Conservation (phyloP, 2,113 vertebrate genomes). For the Cricetomys ansorgei region DNA sequence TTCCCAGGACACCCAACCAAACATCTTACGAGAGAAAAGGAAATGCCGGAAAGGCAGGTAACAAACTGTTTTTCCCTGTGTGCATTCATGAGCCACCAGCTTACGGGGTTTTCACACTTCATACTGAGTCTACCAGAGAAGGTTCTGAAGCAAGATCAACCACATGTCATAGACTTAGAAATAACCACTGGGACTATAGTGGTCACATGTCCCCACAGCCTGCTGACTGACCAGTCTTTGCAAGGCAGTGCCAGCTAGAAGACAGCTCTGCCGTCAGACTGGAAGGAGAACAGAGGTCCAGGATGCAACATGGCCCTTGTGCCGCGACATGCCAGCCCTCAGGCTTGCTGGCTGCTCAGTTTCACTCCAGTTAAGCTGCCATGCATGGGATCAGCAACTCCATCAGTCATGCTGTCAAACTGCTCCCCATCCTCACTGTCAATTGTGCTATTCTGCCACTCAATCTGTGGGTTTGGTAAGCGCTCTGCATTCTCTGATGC, state of each 20-base stretch:
- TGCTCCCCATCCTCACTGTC: constrained; percentile 90
- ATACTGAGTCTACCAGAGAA: constrained; percentile 84
- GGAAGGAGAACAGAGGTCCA: constrained; percentile 74
- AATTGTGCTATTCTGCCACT: constrained; percentile 90
- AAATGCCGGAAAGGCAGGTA: constrained; percentile 82
- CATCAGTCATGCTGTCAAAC: constrained; percentile 87
- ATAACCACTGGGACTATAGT: constrained; percentile 49
- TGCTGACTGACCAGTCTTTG: constrained; percentile 59
- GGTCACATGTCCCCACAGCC: constrained; percentile 60
- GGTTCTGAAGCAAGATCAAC: constrained; percentile 69
- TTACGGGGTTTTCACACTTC: constrained; percentile 82
- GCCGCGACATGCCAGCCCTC: neutral
- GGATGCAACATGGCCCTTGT: neutral
- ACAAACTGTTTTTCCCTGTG: constrained; percentile 85
- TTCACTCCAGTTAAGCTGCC: constrained; percentile 88
- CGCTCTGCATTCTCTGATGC: constrained; percentile 86
- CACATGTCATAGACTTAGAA: constrained; percentile 66
- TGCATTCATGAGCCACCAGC: constrained; percentile 85
- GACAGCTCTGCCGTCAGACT: constrained; percentile 74
- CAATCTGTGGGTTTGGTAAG: constrained; percentile 87
- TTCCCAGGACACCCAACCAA: constrained; percentile 85
- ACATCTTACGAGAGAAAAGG: constrained; percentile 84
- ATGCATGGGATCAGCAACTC: constrained; percentile 88
- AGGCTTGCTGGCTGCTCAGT: constrained; percentile 91
- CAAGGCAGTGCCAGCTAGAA: constrained; percentile 81